Conservation (phyloP, 2,888 invertebrate genomes). For the Chromoteleia sp. region DNA sequence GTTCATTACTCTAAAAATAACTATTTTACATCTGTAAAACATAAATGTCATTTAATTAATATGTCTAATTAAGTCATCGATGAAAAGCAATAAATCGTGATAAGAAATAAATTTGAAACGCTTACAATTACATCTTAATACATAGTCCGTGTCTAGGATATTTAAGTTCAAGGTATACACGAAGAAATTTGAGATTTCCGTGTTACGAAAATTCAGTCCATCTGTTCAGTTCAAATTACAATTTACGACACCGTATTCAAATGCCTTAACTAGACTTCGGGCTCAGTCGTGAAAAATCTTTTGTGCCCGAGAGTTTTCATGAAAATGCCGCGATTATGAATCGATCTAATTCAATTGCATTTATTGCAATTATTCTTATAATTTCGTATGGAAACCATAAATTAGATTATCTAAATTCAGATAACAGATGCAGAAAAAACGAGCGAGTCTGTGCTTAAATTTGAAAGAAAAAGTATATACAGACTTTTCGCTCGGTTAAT, state of each 20-base stretch:
- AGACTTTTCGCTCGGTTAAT: constrained; percentile 6
- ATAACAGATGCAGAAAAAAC: no score
- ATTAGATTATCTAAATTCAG: no score
- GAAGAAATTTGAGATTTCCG: constrained; percentile 66
- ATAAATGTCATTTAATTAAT: constrained; percentile 11
- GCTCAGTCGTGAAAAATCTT: constrained; percentile 26
- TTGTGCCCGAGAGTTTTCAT: constrained; percentile 3
- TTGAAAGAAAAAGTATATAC: background rate
- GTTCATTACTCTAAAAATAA: background rate
- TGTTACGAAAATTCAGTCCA: constrained; percentile 63
- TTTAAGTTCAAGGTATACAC: constrained; percentile 45
- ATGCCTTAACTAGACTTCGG: constrained; percentile 49
- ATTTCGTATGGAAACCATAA: no score
- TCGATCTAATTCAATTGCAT: background rate
- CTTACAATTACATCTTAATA: constrained; percentile 46
- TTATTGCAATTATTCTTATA: no score
- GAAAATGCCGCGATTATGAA: constrained; percentile 1
- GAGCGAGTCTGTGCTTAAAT: constrained; percentile 12
- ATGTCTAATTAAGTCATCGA: constrained; percentile 8
- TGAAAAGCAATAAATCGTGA: constrained; percentile 41
- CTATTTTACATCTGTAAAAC: background rate
- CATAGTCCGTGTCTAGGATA: constrained; percentile 34
- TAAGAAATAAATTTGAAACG: constrained; percentile 23
- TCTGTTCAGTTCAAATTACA: constrained; percentile 65
- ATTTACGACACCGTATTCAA: constrained; percentile 60